Conservation (phyloP, 2,888 invertebrate species). For the Polietes domitor region DNA sequence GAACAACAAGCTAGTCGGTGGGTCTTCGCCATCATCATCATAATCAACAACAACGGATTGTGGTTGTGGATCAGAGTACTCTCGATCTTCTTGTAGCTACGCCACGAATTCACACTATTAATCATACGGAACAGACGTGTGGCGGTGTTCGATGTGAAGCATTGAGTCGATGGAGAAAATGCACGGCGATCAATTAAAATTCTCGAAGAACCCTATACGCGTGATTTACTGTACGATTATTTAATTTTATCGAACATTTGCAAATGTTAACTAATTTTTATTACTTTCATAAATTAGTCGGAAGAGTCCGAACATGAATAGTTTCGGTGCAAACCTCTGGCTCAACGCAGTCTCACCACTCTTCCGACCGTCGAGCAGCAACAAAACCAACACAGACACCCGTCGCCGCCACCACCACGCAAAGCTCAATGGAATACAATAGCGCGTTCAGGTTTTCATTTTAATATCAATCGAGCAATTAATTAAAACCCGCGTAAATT, state of each 20-base stretch:
- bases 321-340: background rate
- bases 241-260: conserved; percentile 11
- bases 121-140: background rate
- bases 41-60: background rate
- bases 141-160: background rate
- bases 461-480: conserved; percentile 13
- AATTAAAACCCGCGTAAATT: background rate
- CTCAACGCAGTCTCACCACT: background rate
- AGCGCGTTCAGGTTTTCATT: background rate
- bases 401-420: no score
- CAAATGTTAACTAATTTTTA: conserved; percentile 25
- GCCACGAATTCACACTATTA: conserved; percentile 24
- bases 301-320: background rate
- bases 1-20: no score
- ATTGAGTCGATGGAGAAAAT: background rate
- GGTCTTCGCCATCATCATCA: background rate
- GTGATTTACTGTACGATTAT: background rate
- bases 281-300: conserved; percentile 33
- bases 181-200: background rate
- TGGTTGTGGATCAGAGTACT: background rate
- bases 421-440: no score
- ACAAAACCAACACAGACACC: background rate
- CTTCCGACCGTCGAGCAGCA: conserved; percentile 26
- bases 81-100: background rate
- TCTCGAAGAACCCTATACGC: background rate